Base-by-base conservation (phyloP, 2,888 invertebrate species). In the Athalia cordata region DNA sequence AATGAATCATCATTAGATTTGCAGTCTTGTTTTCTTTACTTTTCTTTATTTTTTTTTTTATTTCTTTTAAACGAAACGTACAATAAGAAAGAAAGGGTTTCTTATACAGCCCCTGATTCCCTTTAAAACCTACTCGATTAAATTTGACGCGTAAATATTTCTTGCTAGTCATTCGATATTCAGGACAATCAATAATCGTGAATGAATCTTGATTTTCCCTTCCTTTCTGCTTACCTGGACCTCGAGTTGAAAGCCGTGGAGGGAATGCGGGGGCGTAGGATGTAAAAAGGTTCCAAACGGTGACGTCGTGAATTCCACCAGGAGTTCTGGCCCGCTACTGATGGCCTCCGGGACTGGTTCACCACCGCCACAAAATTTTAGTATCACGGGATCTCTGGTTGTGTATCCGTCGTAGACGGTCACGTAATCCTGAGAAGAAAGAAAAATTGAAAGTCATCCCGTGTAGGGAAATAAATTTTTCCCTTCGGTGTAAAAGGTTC, bases 281-380 rank as follows among this genome's bases (percentile, higher is more conserved):
- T 96, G 95, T 83, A 96, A 92, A 90, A 97, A 96, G 82, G 97
- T 97, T 82, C 97, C 97, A 89, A 95, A 97, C 5, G 97, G 96
- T 29, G 97, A 97, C 65, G 97, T 96, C 80, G 96, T 95, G 89
- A 97, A 97, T 91, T 97, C 97, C 49, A 97, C 96, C 82, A 97
- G 92, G 84, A 97, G 92, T 90, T 97, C 97, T 79, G 96, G 96
- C 0, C 97, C 96, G 88, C 96, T 97, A 82, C 96, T 96, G 83
- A 96, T 94, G 52, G 97, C 95, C 87, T 95, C 95, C 9, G 97
- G 97, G 77, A 97, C 95, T 4, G 96, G 93, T 86, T 96, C 96
- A 57, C 96, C 96, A 66, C 97, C 96, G 7, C 97, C 96, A 87
- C 97, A 97, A 91, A 97, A 97, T 91, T 96, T 96, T 84, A 97